Conservation (phyloP, 2,113 vertebrate species). For the Lophotis ruficrista region DNA sequence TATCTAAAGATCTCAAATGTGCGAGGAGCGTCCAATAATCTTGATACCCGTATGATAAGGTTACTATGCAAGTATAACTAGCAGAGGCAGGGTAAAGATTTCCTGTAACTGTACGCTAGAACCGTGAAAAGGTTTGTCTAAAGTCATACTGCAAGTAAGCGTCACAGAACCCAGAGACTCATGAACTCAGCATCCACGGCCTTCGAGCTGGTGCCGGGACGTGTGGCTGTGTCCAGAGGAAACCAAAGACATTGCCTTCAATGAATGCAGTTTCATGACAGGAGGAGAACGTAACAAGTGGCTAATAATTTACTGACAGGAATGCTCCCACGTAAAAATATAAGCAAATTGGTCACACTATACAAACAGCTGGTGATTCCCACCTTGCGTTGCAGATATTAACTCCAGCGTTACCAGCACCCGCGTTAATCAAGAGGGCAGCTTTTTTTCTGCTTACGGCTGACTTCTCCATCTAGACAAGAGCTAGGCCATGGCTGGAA, state of each 20-base stretch:
- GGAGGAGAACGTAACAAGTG: neutral
- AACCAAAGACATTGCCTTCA: neutral
- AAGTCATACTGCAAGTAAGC: neutral
- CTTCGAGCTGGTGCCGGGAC: neutral
- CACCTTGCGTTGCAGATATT: neutral
- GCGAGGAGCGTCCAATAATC: neutral
- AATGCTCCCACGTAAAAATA: neutral
- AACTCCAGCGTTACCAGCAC: neutral
- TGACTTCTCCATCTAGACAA: neutral
- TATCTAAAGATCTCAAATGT: neutral
- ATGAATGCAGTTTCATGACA: neutral
- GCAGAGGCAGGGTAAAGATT: neutral
- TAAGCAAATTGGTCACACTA: neutral
- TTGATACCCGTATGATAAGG: no score
- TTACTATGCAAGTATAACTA: neutral
- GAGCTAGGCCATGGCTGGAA: neutral
- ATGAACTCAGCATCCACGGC: neutral
- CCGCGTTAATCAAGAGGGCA: neutral
- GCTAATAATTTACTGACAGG: neutral
- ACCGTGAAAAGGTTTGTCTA: neutral
- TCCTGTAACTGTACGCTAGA: neutral
- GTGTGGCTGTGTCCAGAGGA: neutral
- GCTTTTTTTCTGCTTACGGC: neutral
- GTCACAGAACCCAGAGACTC: neutral
- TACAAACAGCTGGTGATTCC: neutral